These are phyloP conservation scores for Nomada ferruginata DNA, from an alignment of 2,888 invertebrate genomes.

Conservation along the genomic window DNA sequence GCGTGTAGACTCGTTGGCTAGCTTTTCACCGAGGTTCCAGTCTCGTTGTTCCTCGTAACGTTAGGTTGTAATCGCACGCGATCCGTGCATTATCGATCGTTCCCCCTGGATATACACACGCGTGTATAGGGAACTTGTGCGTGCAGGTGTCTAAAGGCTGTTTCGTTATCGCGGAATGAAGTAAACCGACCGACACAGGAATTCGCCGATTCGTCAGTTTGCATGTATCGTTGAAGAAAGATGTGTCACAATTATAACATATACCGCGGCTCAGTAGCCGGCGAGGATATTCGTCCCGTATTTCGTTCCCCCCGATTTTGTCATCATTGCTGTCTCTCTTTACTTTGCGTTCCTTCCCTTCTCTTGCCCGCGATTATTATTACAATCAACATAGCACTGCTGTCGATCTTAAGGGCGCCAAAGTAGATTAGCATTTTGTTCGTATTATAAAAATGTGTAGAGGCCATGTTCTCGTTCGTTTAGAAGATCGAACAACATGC, in stretches of 20 bases:
- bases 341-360: not conserved
- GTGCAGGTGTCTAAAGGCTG: not conserved
- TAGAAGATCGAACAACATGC: conserved; percentile 9
- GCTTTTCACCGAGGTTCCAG: conserved; percentile 18
- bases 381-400: not conserved
- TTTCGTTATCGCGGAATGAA: conserved; percentile 1
- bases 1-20: conserved; percentile 33
- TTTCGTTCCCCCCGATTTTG: no score
- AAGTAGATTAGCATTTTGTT: conserved; percentile 7
- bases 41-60: not conserved
- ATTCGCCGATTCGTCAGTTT: not conserved
- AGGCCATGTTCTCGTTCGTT: not conserved
- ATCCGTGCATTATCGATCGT: conserved; percentile 6
- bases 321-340: not conserved
- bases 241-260: not conserved
- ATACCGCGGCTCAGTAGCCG: not conserved
- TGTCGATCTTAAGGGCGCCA: not conserved
- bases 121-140: not conserved
- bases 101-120: not conserved
- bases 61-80: not conserved
- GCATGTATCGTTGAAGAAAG: not conserved
- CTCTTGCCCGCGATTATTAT: not conserved
- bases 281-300: not conserved
- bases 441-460: not conserved
- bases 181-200: not conserved